A percentile compares a stretch with the other conserved stretches of the same genome.
phyloP scores from a whole-genome alignment of 2,797 vertebrate species.

The Typhlichthys subterraneus region DNA sequence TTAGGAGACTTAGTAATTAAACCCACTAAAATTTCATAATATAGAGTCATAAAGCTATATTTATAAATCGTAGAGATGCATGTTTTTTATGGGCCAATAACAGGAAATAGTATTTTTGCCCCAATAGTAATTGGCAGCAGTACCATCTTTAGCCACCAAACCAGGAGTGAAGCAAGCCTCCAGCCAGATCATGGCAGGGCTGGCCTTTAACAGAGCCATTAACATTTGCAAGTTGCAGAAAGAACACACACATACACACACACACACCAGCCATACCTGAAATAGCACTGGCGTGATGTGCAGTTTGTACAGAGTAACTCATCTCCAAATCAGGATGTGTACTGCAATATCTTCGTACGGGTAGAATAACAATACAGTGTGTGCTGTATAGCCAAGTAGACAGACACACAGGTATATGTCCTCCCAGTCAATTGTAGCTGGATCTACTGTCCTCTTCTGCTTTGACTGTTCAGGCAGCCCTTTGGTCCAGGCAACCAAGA shows the following conservation, averaged over 20 bases:
- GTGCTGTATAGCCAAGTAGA: slow-evolving; percentile 25
- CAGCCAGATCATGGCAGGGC: no score
- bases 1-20: no score
- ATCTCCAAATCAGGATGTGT: slow-evolving; percentile 49
- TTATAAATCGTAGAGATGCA: no score
- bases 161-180: no score
- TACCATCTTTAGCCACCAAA: no score
- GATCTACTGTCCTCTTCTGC: slow-evolving; percentile 25
- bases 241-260: slow-evolving; percentile 37
- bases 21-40: no score
- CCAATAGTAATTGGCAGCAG: no score
- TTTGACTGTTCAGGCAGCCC: slow-evolving; percentile 49
- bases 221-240: slow-evolving; percentile 30
- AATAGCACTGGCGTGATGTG: slow-evolving; percentile 27
- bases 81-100: no score
- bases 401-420: slow-evolving; percentile 43
- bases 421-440: slow-evolving; percentile 44
- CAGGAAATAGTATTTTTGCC: no score
- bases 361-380: slow-evolving; percentile 37
- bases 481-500: slow-evolving; percentile 51
- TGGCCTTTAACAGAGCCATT: slow-evolving; percentile 10
- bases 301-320: slow-evolving; percentile 48
- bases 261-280: slow-evolving; percentile 16
- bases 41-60: no score
- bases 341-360: slow-evolving; percentile 40